These are phyloP conservation scores for Petrocephalus schoutedeni DNA, from an alignment of 2,797 vertebrate species.

Conservation along the genomic window DNA sequence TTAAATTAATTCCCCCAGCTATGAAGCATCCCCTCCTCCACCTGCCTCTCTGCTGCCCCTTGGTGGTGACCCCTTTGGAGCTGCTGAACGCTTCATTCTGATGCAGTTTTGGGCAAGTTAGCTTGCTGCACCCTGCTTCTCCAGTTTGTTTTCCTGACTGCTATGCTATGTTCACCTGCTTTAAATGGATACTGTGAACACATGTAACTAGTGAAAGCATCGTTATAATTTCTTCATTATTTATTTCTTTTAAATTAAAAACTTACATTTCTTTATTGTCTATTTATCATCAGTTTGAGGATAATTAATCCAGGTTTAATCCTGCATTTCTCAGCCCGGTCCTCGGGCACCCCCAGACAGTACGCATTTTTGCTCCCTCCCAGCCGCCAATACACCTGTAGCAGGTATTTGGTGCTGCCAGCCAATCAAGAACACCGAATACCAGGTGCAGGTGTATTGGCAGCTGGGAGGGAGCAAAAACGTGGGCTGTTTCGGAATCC, in stretches of 20 bases:
- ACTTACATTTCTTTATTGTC: background rate
- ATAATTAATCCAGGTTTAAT: background rate
- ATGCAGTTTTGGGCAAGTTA: background rate
- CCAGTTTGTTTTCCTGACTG: background rate
- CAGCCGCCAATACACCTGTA: background rate
- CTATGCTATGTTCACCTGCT: background rate
- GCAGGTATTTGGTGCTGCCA: background rate
- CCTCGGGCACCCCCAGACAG: background rate
- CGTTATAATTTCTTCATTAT: background rate
- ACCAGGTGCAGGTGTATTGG: no score
- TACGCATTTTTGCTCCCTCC: background rate
- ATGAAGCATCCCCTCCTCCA: background rate
- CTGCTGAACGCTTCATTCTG: background rate
- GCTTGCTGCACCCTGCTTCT: background rate
- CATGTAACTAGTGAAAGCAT: background rate
- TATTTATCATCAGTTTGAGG: background rate
- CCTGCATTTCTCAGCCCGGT: background rate
- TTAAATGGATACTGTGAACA: background rate
- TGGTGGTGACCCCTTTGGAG: background rate
- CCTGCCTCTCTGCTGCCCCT: background rate
- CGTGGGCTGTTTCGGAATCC: background rate
- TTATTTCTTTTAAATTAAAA: background rate
- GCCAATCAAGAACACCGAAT: no score
- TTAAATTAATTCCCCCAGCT: background rate
- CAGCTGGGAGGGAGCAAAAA: background rate